A percentile compares a stretch with the other conserved stretches of the same genome.
Conservation (phyloP, 1,140 invertebrate species). For the Ganaspis sp. region DNA sequence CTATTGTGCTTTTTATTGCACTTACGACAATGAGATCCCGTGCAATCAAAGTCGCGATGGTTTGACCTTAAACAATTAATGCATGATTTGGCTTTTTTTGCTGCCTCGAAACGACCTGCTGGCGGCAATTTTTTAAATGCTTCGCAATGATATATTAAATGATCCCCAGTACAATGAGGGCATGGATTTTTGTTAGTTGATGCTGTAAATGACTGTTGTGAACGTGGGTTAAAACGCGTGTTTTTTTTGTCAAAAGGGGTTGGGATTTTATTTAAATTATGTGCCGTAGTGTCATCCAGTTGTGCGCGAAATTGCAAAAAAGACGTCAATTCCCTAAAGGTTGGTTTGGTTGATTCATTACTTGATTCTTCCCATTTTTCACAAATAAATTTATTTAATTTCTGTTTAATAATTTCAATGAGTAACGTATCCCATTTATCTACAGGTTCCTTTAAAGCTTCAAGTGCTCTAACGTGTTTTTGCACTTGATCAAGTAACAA, state of each 20-base stretch:
- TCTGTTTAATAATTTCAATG: not conserved
- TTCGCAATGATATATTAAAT: constrained; percentile 34
- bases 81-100: constrained; percentile 40
- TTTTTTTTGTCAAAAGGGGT: not conserved
- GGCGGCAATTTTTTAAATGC: constrained; percentile 31
- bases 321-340: not conserved
- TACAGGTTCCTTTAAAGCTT: constrained; percentile 2
- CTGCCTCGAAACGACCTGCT: constrained; percentile 28
- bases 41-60: constrained; percentile 43
- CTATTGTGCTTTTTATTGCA: constrained; percentile 50
- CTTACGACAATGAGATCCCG: constrained; percentile 42
- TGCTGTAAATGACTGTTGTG: not conserved
- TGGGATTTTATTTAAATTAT: not conserved
- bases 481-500: constrained; percentile 17
- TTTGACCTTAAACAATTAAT: constrained; percentile 48
- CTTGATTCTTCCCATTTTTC: not conserved
- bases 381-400: not conserved
- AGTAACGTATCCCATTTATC: not conserved
- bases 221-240: not conserved
- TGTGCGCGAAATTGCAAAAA: not conserved
- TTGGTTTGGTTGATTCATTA: not conserved
- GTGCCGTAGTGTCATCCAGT: not conserved
- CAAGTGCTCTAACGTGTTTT: not conserved
- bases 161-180: constrained; percentile 15
- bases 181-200: not conserved